phyloP scores from a whole-genome alignment of 2,113 vertebrate species.

The Mustelus asterias region DNA sequence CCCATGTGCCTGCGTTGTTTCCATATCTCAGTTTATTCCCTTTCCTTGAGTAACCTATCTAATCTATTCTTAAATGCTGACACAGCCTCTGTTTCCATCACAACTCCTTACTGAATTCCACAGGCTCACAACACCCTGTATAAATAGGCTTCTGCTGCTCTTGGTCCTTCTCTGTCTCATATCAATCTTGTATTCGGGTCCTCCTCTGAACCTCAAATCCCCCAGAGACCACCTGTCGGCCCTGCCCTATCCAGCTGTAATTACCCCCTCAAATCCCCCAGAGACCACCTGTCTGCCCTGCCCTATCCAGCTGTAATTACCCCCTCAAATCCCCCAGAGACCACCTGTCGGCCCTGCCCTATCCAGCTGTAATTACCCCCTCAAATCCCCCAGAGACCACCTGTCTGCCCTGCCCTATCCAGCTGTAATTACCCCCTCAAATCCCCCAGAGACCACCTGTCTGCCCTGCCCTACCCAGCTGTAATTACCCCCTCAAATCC shows the following conservation, averaged over 20 bases:
- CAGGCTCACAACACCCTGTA: neutral
- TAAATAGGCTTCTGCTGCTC: neutral
- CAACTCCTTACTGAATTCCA: neutral
- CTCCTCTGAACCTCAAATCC: neutral
- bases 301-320: too few species aligned
- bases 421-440: too few species aligned
- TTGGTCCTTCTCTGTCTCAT: neutral
- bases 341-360: too few species aligned
- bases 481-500: too few species aligned
- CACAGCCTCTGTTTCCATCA: neutral
- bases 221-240: neutral
- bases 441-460: too few species aligned
- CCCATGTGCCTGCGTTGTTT: neutral
- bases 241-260: neutral
- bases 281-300: too few species aligned
- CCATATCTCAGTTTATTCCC: neutral
- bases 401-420: too few species aligned
- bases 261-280: neutral
- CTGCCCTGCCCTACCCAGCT: too few species aligned
- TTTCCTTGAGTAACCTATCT: neutral
- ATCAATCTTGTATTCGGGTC: neutral
- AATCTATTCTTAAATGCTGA: neutral
- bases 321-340: too few species aligned
- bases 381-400: too few species aligned
- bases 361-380: too few species aligned